Evolutionary conservation across 2,797 vertebrate species (phyloP), one percentile per base, ranked within the genome.

Genomic region (Natrix natrix): DNA sequence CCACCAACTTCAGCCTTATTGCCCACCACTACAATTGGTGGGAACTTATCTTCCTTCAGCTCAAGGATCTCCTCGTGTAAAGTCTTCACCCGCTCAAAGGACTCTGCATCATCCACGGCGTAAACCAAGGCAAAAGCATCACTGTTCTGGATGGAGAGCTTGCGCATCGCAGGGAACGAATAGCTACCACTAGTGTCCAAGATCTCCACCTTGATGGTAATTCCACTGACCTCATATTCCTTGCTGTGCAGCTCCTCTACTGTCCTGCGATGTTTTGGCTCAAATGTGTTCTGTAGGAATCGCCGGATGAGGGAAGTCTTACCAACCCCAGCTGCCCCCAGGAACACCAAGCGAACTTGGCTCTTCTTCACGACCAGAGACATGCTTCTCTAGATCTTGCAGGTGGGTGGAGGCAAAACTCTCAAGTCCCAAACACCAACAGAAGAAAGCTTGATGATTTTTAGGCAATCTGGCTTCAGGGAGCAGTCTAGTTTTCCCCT

Each of bases 111-210:
- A 0, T 99, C 98, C 88, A 99, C 97, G 0, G 99, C 98, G 0
- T 99, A 99, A 95, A 99, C 98, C 95, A 99, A 96, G 0, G 98
- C 99, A 0, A 99, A 99, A 66, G 98, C 98, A 0, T 99, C 98
- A 0, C 98, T 98, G 96, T 98, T 99, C 95, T 98, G 98, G 97
- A 99, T 99, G 12, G 98, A 99, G 94, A 99, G 98, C 95, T 99
- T 99, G 92, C 99, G 98, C 99, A 99, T 99, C 93, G 99, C 99
- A 0, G 99, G 99, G 97, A 99, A 99, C 93, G 98, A 98, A 97
- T 99, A 99, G 96, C 99, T 99, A 63, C 99, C 99, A 0, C 98
- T 99, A 94, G 98, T 99, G 98, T 99, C 99, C 97, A 99, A 97
- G 96, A 99, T 98, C 95, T 99, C 98, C 86, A 99, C 96, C 10